Evolutionary conservation across 2,797 vertebrate genomes (phyloP).

Genomic region (Manis pentadactyla): DNA sequence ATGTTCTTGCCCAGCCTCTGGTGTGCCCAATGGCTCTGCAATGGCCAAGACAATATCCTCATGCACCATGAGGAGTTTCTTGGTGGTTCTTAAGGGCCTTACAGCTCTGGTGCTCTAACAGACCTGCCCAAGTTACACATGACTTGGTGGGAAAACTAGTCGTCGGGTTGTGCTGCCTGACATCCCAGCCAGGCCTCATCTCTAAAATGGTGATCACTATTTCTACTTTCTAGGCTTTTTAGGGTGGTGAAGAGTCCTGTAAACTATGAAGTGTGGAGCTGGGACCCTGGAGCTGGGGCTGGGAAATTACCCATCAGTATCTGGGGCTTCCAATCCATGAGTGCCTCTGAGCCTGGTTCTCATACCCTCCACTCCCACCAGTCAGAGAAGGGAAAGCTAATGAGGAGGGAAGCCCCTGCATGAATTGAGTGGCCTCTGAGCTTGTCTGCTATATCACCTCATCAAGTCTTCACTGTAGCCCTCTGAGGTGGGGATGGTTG

Average conservation of each 20-base stretch:
- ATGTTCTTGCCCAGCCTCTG: constrained; percentile 51
- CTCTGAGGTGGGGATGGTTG: not conserved
- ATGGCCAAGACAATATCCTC: not conserved
- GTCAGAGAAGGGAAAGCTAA: not conserved
- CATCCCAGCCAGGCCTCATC: not conserved
- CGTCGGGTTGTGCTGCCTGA: not conserved
- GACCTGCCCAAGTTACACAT: not conserved
- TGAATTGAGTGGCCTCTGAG: not conserved
- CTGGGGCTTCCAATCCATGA: not conserved
- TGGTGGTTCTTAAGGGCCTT: not conserved
- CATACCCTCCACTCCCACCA: not conserved
- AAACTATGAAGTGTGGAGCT: constrained; percentile 29
- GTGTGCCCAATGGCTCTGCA: not conserved
- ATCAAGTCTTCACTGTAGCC: not conserved
- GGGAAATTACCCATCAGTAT: not conserved
- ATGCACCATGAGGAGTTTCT: not conserved
- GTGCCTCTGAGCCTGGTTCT: not conserved
- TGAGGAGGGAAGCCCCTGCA: not conserved
- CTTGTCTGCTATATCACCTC: not conserved
- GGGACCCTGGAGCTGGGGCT: not conserved
- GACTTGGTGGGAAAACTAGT: not conserved
- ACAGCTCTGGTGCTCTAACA: not conserved
- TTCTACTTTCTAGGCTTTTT: constrained; percentile 43
- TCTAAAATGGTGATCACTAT: constrained; percentile 39
- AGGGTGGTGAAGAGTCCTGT: constrained; percentile 17